These are phyloP conservation scores for Rutpela maculata DNA, from an alignment of 2,888 invertebrate species.

Conservation along the genomic window DNA sequence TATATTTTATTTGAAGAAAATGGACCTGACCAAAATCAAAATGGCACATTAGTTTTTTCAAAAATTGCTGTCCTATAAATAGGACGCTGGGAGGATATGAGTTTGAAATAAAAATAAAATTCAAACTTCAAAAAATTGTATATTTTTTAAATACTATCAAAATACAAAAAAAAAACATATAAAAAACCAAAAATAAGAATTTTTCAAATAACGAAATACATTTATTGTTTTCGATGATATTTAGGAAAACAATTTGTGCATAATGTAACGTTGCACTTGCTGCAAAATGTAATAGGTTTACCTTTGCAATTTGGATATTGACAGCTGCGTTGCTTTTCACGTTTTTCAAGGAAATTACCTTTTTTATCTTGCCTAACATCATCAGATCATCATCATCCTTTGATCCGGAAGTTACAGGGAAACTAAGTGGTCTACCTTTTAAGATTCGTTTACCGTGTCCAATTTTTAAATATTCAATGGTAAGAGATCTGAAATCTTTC, in stretches of 20 bases:
- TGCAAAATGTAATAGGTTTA: conserved; percentile 25
- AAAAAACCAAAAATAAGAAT: no score
- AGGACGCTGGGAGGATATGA: no score
- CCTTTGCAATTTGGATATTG: conserved; percentile 39
- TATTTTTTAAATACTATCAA: no score
- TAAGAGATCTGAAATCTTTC: conserved; percentile 52
- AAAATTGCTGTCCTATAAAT: no score
- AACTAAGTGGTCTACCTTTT: conserved; percentile 46
- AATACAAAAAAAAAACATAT: no score
- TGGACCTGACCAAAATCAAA: no score
- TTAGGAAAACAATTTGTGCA: conserved; percentile 29
- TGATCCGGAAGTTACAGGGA: conserved; percentile 41
- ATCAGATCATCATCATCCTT: conserved; percentile 22
- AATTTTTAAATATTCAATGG: conserved; percentile 53
- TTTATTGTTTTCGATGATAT: conserved; percentile 30
- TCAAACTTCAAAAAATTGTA: no score
- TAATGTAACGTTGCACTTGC: conserved; percentile 34
- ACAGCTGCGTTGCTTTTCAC: conserved; percentile 42
- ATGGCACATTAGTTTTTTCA: no score
- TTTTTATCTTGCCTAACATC: conserved; percentile 17
- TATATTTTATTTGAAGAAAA: no score
- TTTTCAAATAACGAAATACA: no score
- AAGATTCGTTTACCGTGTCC: conserved; percentile 46
- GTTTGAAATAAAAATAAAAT: no score
- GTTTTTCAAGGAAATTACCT: conserved; percentile 30